Conservation (phyloP, 2,797 vertebrate species). For the Pseudomugil gertrudae region DNA sequence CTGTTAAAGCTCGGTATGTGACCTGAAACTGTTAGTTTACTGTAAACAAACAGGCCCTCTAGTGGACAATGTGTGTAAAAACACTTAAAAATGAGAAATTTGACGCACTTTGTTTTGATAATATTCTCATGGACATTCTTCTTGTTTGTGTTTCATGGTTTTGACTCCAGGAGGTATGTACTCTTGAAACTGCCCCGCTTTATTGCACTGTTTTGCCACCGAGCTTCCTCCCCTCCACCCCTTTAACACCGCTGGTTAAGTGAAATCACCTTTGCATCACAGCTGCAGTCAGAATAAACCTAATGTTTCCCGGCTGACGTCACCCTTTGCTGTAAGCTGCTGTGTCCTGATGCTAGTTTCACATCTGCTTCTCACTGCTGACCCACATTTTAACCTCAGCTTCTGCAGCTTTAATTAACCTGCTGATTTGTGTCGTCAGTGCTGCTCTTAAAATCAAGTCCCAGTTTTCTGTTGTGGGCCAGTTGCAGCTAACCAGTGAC, state of each 20-base stretch:
- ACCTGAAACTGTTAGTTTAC: not conserved
- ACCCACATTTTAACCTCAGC: conserved; percentile 42
- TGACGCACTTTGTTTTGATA: not conserved
- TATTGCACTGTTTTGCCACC: conserved; percentile 53
- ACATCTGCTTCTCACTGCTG: conserved; percentile 46
- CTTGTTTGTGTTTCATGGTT: conserved; percentile 88
- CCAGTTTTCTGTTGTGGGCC: not conserved
- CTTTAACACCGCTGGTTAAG: conserved; percentile 60
- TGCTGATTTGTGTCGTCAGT: conserved; percentile 29
- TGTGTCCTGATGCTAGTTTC: conserved; percentile 32
- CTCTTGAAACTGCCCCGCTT: conserved; percentile 27
- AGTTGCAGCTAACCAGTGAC: conserved; percentile 33
- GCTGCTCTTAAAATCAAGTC: conserved; percentile 7
- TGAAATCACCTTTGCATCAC: conserved; percentile 51
- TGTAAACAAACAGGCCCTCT: conserved; percentile 38
- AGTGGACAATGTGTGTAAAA: conserved; percentile 25
- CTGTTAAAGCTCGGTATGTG: conserved; percentile 91
- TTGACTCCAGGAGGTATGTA: conserved; percentile 98
- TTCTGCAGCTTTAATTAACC: conserved; percentile 28
- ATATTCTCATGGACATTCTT: conserved; percentile 79
- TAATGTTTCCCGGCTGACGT: conserved; percentile 16
- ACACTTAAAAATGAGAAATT: not conserved
- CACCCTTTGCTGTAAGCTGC: conserved; percentile 33
- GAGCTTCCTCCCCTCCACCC: conserved; percentile 55
- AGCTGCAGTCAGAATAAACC: conserved; percentile 10